These are phyloP conservation scores for Dendrolimus pini DNA, from an alignment of 2,888 invertebrate species.

Conservation along the genomic window DNA sequence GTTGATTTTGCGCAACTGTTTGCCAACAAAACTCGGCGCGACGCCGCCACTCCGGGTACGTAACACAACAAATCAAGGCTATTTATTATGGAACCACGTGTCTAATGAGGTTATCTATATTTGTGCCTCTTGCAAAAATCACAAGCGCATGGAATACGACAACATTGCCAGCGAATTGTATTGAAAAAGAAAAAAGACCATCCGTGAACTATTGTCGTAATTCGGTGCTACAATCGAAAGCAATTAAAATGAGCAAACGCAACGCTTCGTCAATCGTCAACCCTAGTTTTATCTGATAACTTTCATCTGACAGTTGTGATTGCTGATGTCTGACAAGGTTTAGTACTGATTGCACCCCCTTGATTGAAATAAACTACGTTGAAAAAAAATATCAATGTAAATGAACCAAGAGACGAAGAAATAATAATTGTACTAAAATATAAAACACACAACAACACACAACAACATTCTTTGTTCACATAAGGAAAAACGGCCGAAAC, in stretches of 20 bases:
- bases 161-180: conserved; percentile 9
- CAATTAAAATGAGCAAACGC: conserved; percentile 44
- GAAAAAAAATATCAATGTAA: too few relatives aligned
- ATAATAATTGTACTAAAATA: too few relatives aligned
- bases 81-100: conserved; percentile 33
- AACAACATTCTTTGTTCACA: too few relatives aligned
- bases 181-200: conserved; percentile 25
- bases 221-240: conserved; percentile 36
- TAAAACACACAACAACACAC: too few relatives aligned
- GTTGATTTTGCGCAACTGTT: conserved; percentile 37
- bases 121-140: conserved; percentile 17
- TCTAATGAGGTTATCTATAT: conserved; percentile 30
- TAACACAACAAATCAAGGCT: conserved; percentile 34
- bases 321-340: too few relatives aligned
- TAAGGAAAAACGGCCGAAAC: too few relatives aligned
- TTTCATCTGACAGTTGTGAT: background rate
- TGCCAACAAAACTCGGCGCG: conserved; percentile 28
- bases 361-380: too few relatives aligned
- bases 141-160: conserved; percentile 7
- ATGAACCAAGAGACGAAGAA: too few relatives aligned
- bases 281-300: background rate
- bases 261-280: conserved; percentile 11
- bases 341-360: too few relatives aligned
- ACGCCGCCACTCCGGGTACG: conserved; percentile 14
- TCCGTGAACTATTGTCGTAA: conserved; percentile 35